Evolutionary conservation across 2,888 invertebrate genomes (phyloP), one percentile per base, ranked within the genome.

Genomic region (Calliopum simillimum): DNA sequence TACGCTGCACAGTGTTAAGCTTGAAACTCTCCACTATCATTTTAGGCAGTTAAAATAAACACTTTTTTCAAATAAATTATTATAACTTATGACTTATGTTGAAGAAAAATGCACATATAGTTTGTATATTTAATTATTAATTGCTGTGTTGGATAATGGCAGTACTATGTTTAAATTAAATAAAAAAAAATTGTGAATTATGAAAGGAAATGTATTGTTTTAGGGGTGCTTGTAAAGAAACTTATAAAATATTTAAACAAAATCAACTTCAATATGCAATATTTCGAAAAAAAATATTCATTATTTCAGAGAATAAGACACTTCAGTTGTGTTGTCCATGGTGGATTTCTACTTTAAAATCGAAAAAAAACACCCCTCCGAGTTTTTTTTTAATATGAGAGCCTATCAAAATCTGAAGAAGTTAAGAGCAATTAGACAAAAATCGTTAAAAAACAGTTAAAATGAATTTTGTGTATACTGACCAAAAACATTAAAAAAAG

Each of bases 291-390:
- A 51, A 43, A 62, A 51, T 55, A 56, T 56, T 13, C 65, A 53
- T 63, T 49, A 44, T 55, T n/a, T 66, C 4, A 13, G 55, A 55
- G 53, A 49, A 47, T 67, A 33, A 61, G 58, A 71, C 71, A 72
- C 3, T 73, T 75, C 76, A 80, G 74, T 76, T 78, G 81, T 78
- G 79, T 78, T 78, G 78, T 78, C 77, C n/a, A n/a, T n/a, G n/a
- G n/a, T n/a, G n/a, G n/a, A n/a, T n/a, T n/a, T n/a, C n/a, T n/a
- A n/a, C n/a, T n/a, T n/a, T n/a, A n/a, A n/a, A n/a, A n/a, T n/a
- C n/a, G n/a, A n/a, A n/a, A n/a, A n/a, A n/a, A n/a, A n/a, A n/a
- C n/a, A n/a, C n/a, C n/a, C n/a, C n/a, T n/a, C n/a, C n/a, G n/a
- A n/a, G n/a, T n/a, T n/a, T n/a, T n/a, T n/a, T n/a, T n/a, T n/a